phyloP scores from a whole-genome alignment of 2,797 vertebrate genomes.

The Geotrypetes seraphini region DNA sequence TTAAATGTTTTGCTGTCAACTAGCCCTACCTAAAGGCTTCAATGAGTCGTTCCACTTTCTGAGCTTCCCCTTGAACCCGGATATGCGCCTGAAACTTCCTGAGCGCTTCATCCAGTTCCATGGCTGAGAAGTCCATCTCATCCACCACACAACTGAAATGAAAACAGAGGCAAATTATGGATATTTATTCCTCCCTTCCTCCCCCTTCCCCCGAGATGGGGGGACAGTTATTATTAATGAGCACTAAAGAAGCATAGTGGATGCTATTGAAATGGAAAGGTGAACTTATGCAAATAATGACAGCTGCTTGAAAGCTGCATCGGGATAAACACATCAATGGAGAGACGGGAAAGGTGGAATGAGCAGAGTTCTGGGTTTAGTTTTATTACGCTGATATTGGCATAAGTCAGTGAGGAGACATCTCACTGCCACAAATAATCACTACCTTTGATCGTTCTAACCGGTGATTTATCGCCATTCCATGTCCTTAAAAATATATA shows the following conservation, averaged over 20 bases:
- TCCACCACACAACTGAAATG: constrained; percentile 84
- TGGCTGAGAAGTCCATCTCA: constrained; percentile 91
- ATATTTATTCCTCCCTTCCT: neutral
- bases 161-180: neutral
- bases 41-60: constrained; percentile 92
- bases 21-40: constrained; percentile 86
- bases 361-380: neutral
- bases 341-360: neutral
- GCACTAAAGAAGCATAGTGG: too few species aligned
- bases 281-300: too few species aligned
- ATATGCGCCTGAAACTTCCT: constrained; percentile 96
- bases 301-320: too few species aligned
- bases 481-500: neutral
- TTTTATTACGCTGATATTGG: neutral
- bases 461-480: neutral
- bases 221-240: too few species aligned
- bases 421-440: neutral
- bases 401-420: neutral
- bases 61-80: constrained; percentile 91
- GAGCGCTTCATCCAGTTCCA: constrained; percentile 93
- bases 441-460: constrained; percentile 1
- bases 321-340: neutral
- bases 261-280: too few species aligned
- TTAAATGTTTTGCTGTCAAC: too few species aligned
- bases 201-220: too few species aligned